These are phyloP conservation scores for Calameuta pallipes DNA, from an alignment of 2,888 invertebrate genomes.

Conservation along the genomic window DNA sequence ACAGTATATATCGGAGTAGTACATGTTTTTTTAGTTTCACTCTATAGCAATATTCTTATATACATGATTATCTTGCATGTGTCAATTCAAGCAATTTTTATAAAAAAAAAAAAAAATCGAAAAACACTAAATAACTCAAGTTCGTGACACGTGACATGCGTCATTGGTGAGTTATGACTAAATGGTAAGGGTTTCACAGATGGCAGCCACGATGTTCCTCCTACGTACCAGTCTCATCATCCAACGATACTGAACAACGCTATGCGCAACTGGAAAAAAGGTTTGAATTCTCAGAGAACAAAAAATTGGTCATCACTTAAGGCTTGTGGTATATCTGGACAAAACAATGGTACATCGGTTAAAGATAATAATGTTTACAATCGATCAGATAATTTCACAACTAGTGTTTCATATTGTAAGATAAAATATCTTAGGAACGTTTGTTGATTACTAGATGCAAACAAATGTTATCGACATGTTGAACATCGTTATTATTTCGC, in stretches of 20 bases:
- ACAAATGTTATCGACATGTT: background rate
- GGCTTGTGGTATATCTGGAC: conserved; percentile 33
- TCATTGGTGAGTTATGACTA: conserved; percentile 52
- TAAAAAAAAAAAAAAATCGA: background rate
- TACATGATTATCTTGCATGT: background rate
- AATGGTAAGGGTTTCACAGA: conserved; percentile 63
- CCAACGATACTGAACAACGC: conserved; percentile 61
- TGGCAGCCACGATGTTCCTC: conserved; percentile 62
- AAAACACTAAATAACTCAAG: background rate
- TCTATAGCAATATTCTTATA: background rate
- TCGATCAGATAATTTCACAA: background rate
- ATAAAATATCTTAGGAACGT: background rate
- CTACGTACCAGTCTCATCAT: conserved; percentile 62
- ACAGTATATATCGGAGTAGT: background rate
- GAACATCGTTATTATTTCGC: background rate
- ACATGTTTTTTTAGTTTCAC: background rate
- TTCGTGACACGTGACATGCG: background rate
- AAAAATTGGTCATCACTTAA: conserved; percentile 19
- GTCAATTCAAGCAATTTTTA: background rate
- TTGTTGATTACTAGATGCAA: background rate
- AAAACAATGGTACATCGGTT: conserved; percentile 29
- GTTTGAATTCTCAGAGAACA: conserved; percentile 51
- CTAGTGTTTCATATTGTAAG: background rate
- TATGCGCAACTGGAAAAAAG: conserved; percentile 64
- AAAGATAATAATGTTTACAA: background rate